Evolutionary conservation across 2,113 vertebrate species (phyloP).

Genomic region (Antidorcas marsupialis): DNA sequence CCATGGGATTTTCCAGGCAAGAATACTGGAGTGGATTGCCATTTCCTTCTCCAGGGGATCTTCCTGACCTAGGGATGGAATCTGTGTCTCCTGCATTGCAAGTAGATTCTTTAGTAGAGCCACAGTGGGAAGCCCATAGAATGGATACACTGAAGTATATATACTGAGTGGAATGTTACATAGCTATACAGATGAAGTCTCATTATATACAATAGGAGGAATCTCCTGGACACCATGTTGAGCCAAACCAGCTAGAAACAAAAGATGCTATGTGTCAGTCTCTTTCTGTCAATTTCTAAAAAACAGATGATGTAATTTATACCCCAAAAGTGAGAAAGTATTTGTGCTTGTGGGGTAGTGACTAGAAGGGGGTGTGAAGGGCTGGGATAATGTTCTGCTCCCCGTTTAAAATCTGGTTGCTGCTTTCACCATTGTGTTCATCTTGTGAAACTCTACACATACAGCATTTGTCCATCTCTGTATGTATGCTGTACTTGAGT

Average conservation of each 20-base stretch:
- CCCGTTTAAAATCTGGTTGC: not conserved
- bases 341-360: not conserved
- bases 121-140: not conserved
- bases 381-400: not conserved
- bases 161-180: not conserved
- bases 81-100: not conserved
- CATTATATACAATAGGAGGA: not conserved
- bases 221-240: not conserved
- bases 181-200: not conserved
- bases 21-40: not conserved
- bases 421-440: not conserved
- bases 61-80: not conserved
- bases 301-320: not conserved
- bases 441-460: not conserved
- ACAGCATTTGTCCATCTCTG: not conserved
- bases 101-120: not conserved
- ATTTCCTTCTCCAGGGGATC: not conserved
- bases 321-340: not conserved
- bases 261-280: not conserved
- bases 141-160: not conserved
- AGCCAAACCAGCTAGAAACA: not conserved
- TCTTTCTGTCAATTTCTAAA: not conserved
- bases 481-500: accelerated
- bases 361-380: not conserved
- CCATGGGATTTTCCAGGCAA: not conserved